phyloP scores from a whole-genome alignment of 2,113 vertebrate species.

The Chlamydotis undulata region DNA sequence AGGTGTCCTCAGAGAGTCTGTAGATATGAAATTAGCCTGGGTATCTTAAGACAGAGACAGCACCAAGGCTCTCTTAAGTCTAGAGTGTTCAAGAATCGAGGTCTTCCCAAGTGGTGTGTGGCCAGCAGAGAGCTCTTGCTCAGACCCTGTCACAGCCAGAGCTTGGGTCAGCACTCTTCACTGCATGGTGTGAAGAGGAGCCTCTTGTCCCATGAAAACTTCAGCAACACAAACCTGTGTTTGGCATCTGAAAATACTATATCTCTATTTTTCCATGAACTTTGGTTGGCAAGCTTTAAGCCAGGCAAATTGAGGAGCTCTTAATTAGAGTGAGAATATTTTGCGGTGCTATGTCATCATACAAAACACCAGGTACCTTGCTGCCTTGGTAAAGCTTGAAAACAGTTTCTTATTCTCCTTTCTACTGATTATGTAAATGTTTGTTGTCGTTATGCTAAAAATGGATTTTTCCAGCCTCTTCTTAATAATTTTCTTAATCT shows the following conservation, averaged over 20 bases:
- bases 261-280: not conserved
- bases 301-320: not conserved
- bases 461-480: not conserved
- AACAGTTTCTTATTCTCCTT: not conserved
- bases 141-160: not conserved
- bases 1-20: accelerated
- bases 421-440: not conserved
- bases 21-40: not conserved
- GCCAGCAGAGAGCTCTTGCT: not conserved
- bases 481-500: not conserved
- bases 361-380: not conserved
- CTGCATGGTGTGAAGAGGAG: accelerated
- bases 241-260: not conserved
- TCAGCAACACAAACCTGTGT: not conserved
- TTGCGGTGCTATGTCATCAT: not conserved
- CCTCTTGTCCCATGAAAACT: not conserved
- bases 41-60: not conserved
- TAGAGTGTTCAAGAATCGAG: not conserved
- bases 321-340: not conserved
- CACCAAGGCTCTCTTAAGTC: not conserved
- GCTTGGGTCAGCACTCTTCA: accelerated
- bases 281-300: not conserved
- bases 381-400: not conserved
- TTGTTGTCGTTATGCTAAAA: not conserved
- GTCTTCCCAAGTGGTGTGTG: not conserved